Evolutionary conservation across 2,797 vertebrate genomes (phyloP).

Genomic region (Rhinogobio ventralis): DNA sequence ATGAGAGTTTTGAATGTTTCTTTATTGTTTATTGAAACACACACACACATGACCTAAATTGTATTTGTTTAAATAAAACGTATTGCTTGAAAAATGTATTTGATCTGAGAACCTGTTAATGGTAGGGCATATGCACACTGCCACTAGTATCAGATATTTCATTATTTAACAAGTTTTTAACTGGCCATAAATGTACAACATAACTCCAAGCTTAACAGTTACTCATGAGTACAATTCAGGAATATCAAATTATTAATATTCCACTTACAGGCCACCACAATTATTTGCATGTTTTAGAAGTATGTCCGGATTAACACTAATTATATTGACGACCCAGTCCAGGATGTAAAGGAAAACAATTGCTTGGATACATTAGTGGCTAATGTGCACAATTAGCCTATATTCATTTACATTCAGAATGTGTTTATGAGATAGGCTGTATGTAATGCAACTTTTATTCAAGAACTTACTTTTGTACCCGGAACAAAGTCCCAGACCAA

Average conservation of each 20-base stretch:
- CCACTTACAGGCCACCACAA: too few relatives aligned
- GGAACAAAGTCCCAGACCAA: neutral
- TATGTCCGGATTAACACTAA: neutral
- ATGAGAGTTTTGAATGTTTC: neutral
- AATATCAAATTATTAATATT: too few relatives aligned
- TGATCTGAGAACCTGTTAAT: neutral
- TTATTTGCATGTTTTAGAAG: neutral
- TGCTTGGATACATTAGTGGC: slow-evolving; percentile 22
- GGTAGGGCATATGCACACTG: neutral
- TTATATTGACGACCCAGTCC: neutral
- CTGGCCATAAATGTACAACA: too few relatives aligned
- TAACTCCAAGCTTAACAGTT: too few relatives aligned
- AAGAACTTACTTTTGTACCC: neutral
- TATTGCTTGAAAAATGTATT: neutral
- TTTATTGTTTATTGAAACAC: neutral
- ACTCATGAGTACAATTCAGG: too few relatives aligned
- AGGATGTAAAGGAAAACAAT: neutral
- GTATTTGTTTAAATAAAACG: slow-evolving; percentile 14
- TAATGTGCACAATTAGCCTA: neutral
- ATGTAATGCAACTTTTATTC: neutral
- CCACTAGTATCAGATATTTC: neutral
- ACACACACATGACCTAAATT: neutral
- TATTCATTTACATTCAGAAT: neutral
- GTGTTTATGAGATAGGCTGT: neutral
- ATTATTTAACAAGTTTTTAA: neutral